phyloP scores from a whole-genome alignment of 2,888 invertebrate species.

The Euspilapteryx auroguttella region DNA sequence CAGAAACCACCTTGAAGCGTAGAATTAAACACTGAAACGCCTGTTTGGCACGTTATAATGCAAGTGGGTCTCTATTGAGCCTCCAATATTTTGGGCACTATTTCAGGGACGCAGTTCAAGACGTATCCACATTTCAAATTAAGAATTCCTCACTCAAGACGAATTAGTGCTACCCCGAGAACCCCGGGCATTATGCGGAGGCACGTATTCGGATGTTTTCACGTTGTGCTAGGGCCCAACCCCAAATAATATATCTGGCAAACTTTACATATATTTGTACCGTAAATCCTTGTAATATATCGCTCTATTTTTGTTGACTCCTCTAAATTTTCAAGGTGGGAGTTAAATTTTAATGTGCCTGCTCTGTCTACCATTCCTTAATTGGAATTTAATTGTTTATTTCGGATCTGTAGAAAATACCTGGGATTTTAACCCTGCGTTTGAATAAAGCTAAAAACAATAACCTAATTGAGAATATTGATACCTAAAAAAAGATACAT shows the following conservation, averaged over 20 bases:
- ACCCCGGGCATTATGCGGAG: slow-evolving; percentile 48
- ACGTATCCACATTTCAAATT: slow-evolving; percentile 56
- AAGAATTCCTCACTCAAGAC: slow-evolving; percentile 53
- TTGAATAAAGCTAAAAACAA: too few species aligned
- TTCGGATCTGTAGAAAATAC: too few species aligned
- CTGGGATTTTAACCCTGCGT: too few species aligned
- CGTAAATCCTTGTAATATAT: slow-evolving; percentile 59
- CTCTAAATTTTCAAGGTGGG: slow-evolving; percentile 43
- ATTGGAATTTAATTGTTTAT: too few species aligned
- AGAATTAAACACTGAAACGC: too few species aligned
- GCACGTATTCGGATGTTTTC: slow-evolving; percentile 57
- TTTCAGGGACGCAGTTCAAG: slow-evolving; percentile 13
- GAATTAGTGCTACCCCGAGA: slow-evolving; percentile 42
- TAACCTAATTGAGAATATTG: too few species aligned
- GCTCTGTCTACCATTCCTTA: slow-evolving; percentile 29
- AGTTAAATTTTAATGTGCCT: slow-evolving; percentile 52
- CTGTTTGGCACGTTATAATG: too few species aligned
- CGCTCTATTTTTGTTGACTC: slow-evolving; percentile 56
- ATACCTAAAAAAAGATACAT: too few species aligned
- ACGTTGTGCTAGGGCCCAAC: slow-evolving; percentile 49
- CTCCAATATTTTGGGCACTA: too few species aligned
- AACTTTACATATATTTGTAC: slow-evolving; percentile 63
- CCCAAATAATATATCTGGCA: slow-evolving; percentile 59
- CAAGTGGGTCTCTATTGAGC: too few species aligned
- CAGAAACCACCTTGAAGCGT: too few species aligned